These are phyloP conservation scores for Spondyliosoma cantharus DNA, from an alignment of 2,797 vertebrate genomes.

Conservation along the genomic window DNA sequence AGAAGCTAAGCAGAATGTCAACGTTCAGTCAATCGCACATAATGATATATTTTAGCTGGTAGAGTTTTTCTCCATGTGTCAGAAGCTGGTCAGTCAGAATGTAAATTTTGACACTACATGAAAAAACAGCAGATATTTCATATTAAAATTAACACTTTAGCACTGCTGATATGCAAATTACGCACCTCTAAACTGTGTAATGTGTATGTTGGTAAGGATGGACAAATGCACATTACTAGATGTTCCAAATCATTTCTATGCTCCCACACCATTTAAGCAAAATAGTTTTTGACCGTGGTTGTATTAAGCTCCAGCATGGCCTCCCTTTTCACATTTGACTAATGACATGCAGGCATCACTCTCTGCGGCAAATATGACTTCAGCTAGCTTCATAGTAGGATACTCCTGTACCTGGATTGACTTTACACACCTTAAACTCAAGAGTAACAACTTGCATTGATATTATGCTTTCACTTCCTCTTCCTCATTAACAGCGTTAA, in stretches of 20 bases:
- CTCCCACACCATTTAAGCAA: neutral
- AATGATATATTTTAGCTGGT: neutral
- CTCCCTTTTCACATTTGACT: constrained; percentile 27
- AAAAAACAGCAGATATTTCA: constrained; percentile 16
- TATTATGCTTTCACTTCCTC: constrained; percentile 38
- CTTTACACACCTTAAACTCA: neutral
- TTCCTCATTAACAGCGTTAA: constrained; percentile 13
- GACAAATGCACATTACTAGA: neutral
- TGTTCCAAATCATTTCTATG: neutral
- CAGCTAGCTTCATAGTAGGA: neutral
- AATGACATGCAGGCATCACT: neutral
- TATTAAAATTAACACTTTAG: constrained; percentile 8
- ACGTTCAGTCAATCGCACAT: neutral
- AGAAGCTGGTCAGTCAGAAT: neutral
- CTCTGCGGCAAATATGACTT: neutral
- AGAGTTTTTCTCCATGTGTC: no score
- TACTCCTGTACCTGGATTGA: neutral
- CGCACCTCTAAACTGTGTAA: neutral
- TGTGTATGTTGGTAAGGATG: neutral
- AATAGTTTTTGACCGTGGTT: neutral
- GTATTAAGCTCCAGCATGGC: neutral
- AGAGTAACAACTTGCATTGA: neutral
- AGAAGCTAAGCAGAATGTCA: neutral
- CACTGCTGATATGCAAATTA: neutral
- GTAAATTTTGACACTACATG: neutral